phyloP scores from a whole-genome alignment of 1,140 invertebrate species.

The Coptotermes formosanus region DNA sequence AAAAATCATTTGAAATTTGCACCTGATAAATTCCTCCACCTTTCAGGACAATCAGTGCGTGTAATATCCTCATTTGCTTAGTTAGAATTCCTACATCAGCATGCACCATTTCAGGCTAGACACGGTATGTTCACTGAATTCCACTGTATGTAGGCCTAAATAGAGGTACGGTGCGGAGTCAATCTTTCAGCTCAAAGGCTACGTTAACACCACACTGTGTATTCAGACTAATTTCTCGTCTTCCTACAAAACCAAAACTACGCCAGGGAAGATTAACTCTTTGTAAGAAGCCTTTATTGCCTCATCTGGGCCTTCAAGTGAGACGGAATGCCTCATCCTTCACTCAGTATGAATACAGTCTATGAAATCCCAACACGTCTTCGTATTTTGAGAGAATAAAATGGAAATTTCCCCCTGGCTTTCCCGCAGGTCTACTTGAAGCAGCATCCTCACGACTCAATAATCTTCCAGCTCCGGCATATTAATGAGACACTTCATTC shows the following conservation, averaged over 20 bases:
- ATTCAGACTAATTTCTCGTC: not conserved
- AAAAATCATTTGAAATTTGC: no score
- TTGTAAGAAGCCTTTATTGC: not conserved
- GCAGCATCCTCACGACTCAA: not conserved
- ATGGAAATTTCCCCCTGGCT: not conserved
- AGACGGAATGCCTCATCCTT: not conserved
- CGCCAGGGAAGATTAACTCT: not conserved
- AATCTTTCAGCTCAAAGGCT: no score
- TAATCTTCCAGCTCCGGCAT: not conserved
- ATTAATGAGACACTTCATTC: not conserved
- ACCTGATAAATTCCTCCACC: no score
- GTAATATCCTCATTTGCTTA: no score
- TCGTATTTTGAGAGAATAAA: constrained; percentile 12
- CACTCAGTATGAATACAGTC: not conserved
- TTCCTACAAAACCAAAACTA: not conserved
- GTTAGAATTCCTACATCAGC: no score
- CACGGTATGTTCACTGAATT: no score
- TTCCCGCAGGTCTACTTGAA: not conserved
- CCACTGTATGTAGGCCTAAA: no score
- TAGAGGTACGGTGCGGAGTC: no score
- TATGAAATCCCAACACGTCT: not conserved
- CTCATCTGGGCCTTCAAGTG: not conserved
- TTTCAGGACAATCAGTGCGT: no score
- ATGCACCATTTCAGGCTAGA: no score
- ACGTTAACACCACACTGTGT: not conserved